These are phyloP conservation scores for Timema cristinae DNA, from an alignment of 2,888 invertebrate genomes.

Conservation along the genomic window DNA sequence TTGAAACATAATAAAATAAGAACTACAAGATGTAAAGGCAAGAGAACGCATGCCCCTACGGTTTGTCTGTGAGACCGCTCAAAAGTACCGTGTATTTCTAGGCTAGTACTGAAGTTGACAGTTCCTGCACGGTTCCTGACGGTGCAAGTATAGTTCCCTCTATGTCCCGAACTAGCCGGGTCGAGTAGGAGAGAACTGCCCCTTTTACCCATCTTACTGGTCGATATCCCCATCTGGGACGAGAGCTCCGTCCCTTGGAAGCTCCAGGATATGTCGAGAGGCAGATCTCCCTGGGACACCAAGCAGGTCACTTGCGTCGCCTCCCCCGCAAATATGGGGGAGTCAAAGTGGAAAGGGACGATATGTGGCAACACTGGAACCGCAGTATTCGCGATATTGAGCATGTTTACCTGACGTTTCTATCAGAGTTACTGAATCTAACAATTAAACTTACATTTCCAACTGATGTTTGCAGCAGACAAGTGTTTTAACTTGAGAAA, in stretches of 20 bases:
- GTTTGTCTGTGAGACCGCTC: not conserved
- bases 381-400: not conserved
- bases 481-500: too few relatives aligned
- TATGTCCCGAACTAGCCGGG: constrained; percentile 37
- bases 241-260: constrained; percentile 48
- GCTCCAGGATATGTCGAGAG: constrained; percentile 53
- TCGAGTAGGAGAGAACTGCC: constrained; percentile 49
- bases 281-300: constrained; percentile 57
- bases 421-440: too few relatives aligned
- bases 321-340: constrained; percentile 72
- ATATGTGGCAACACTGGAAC: constrained; percentile 76
- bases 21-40: constrained; percentile 14
- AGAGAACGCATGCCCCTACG: not conserved
- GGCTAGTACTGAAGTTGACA: constrained; percentile 38
- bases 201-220: constrained; percentile 47
- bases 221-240: constrained; percentile 41
- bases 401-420: too few relatives aligned
- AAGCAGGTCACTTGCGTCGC: constrained; percentile 70
- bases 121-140: constrained; percentile 42
- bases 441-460: too few relatives aligned
- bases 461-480: too few relatives aligned
- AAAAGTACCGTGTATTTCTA: constrained; percentile 28
- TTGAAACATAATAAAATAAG: not conserved
- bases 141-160: constrained; percentile 45
- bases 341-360: constrained; percentile 73